Percentiles rank a stretch among this genome's conserved stretches.
Evolutionary conservation across 2,113 vertebrate species (phyloP).

Genomic region (Sander lucioperca): DNA sequence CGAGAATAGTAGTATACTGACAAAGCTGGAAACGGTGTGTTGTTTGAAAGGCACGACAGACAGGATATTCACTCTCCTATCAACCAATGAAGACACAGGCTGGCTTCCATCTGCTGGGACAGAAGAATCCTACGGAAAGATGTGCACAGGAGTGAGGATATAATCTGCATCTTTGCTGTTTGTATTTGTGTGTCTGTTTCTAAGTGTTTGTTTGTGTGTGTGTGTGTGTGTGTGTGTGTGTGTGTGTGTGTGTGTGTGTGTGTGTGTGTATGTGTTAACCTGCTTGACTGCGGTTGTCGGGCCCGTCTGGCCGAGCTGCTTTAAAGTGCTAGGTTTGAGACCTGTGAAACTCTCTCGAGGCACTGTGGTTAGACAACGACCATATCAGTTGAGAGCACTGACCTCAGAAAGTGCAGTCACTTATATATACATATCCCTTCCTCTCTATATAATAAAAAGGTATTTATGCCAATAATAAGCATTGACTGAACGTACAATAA

Average conservation of each 20-base stretch:
- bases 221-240: neutral
- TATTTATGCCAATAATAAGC: neutral
- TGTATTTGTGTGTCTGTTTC: neutral
- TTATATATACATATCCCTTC: neutral
- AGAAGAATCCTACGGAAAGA: conserved; percentile 50
- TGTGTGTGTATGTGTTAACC: conserved; percentile 52
- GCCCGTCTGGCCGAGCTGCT: conserved; percentile 79
- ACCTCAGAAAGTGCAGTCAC: conserved; percentile 22
- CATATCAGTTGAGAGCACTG: conserved; percentile 36
- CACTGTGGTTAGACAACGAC: conserved; percentile 75
- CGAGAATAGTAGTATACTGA: conserved; percentile 60
- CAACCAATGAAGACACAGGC: conserved; percentile 65
- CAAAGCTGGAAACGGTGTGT: conserved; percentile 71
- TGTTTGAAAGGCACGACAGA: conserved; percentile 82
- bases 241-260: neutral
- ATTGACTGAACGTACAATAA: neutral
- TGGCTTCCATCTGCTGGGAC: conserved; percentile 77
- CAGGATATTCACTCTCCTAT: conserved; percentile 78
- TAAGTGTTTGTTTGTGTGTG: neutral
- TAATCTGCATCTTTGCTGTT: neutral
- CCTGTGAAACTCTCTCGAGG: conserved; percentile 84
- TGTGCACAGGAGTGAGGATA: neutral
- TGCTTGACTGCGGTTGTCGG: conserved; percentile 53
- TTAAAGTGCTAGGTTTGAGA: conserved; percentile 91
- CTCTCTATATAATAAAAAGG: neutral